These are phyloP conservation scores for Excalfactoria chinensis DNA, from an alignment of 2,113 vertebrate genomes.

Conservation along the genomic window DNA sequence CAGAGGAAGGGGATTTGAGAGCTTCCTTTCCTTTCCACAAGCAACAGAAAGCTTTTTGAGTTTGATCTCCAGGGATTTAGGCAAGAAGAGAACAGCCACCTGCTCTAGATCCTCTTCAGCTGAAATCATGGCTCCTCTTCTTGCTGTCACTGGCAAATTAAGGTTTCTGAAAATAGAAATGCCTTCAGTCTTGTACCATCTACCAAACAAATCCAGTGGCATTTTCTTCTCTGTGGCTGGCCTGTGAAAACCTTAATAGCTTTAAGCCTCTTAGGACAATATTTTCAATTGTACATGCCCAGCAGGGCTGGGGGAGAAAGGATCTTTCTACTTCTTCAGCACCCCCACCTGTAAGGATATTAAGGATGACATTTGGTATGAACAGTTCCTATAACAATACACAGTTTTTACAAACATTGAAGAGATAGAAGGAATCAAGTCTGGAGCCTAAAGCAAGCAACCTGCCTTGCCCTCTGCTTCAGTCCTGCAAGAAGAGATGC, in stretches of 20 bases:
- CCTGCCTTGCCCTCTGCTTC: neutral
- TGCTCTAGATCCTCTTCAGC: neutral
- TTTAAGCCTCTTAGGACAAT: neutral
- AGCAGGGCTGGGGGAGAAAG: neutral
- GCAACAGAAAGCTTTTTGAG: neutral
- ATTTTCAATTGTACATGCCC: neutral
- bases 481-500: neutral
- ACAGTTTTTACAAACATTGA: neutral
- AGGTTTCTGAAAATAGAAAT: neutral
- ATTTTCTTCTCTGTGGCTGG: neutral
- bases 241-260: neutral
- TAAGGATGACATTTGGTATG: too few species aligned
- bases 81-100: neutral
- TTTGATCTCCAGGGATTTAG: neutral
- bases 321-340: neutral
- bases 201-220: neutral
- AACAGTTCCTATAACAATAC: neutral
- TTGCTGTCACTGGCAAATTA: neutral
- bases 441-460: neutral
- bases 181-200: rapidly evolving
- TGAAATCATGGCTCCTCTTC: neutral
- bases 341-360: neutral
- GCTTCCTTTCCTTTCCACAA: neutral
- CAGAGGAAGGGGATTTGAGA: rapidly evolving
- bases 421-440: neutral